Base-by-base conservation (phyloP, 2,797 vertebrate genomes). In the Anguilla megastoma region DNA sequence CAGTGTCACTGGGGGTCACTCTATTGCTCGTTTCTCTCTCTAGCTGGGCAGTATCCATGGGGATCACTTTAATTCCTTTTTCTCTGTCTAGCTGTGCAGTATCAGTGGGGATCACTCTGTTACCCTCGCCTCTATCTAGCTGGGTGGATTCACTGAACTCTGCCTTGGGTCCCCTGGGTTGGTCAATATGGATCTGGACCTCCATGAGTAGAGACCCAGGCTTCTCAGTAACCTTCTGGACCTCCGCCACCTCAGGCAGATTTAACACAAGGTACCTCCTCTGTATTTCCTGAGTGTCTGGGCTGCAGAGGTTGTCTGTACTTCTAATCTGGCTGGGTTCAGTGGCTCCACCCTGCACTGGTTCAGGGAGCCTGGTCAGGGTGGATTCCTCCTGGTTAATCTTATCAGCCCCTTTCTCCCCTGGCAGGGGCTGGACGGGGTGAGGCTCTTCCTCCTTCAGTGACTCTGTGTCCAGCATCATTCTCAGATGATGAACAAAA, bases 241-340 rank as follows among this genome's bases (percentile, higher is more conserved):
- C 85, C 10, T 92, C 50, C 6, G 60, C 69, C 0, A 0, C 1
- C 0, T 91, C 91, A 66, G 89, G 91, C 2, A 90, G n/a, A 80
- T 95, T 92, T 4, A 95, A 89, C 71, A 95, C 86, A 56, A 95
- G 58, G 88, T 93, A 94, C 88, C 92, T 90, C 36, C 12, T 91
- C 60, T 94, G 90, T 18, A 24, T 85, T 41, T 94, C 93, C 85
- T 30, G 48, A 14, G 86, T 87, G 2, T 85, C 86, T 84, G 91
- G 88, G 36, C 89, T 24, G 1, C 3, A 63, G 58, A 63, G 16
- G 16, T 63, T 21, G 58, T 24, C 45, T 30, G 18, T 12, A 27
- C 82, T 82, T 54, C 41, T 69, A 8, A 80, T 18, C 50, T 90
- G 85, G 63, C 71, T 82, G 3, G 14, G 60, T 33, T 69, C 54